Evolutionary conservation across 2,113 vertebrate species (phyloP), one percentile per base, ranked within the genome.

Genomic region (Polypterus senegalus): DNA sequence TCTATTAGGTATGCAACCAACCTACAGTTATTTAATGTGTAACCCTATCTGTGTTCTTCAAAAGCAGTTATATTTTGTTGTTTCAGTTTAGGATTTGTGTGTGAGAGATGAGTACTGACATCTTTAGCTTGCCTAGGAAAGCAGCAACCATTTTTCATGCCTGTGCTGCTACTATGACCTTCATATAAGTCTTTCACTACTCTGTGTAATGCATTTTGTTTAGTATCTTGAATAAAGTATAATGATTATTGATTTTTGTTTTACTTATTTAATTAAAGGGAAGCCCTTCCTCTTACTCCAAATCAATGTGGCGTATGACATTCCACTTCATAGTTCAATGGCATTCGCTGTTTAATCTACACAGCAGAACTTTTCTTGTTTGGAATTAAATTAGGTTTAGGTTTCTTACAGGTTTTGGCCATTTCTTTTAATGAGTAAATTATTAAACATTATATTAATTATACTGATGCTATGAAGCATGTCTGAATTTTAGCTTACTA

Each of bases 231-330:
- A 11, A 62, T 44, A 47, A 63, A 59, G 52, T 11, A 9, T 68
- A 65, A 66, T 60, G 64, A 68, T 60, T 59, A 68, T 68, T n/a
- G 63, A 68, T 69, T 71, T 63, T 58, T 54, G 58, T 49, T 63
- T 49, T 60, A 57, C 49, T 61, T 10, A 49, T 59, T 46, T 49
- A 68, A 63, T 70, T 70, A 65, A 65, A 70, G 63, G 57, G 9
- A 47, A 61, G 44, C 60, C 59, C 59, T 58, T 59, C 51, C 56
- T 46, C 65, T 52, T 46, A 55, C 61, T 63, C 47, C 54, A 49
- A 61, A 71, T 68, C 59, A 68, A 56, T 71, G 61, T 63, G 49
- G 61, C 48, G 60, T 44, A 60, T 70, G 66, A 65, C 56, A 58
- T 11, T 47, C 11, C n/a, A 11, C 9, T 61, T 56, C 59, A 58